Evolutionary conservation across 2,797 vertebrate genomes (phyloP).

Genomic region (Coreius guichenoti): DNA sequence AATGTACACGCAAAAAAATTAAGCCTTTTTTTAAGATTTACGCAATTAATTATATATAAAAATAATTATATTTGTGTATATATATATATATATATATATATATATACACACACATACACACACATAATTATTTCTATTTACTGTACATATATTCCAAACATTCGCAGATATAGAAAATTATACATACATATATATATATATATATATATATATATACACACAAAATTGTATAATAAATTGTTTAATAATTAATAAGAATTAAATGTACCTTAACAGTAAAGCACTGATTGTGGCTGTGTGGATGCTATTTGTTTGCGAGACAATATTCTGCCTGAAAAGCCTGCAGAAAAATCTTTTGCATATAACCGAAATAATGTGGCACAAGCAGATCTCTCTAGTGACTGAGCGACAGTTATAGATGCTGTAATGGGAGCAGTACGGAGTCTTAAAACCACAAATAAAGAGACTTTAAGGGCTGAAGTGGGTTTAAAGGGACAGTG

Average conservation of each 20-base stretch:
- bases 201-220: neutral
- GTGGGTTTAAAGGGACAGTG: constrained; percentile 41
- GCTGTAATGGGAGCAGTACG: constrained; percentile 26
- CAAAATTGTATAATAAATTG: neutral
- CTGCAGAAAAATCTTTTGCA: constrained; percentile 1
- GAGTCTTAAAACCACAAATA: constrained; percentile 35
- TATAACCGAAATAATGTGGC: neutral
- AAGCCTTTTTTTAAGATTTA: too few relatives aligned
- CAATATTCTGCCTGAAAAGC: neutral
- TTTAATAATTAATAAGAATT: neutral
- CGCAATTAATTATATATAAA: too few relatives aligned
- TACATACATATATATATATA: too few relatives aligned
- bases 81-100: too few relatives aligned
- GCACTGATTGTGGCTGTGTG: neutral
- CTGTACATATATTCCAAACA: too few relatives aligned
- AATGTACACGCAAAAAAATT: too few relatives aligned
- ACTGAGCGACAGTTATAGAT: constrained; percentile 28
- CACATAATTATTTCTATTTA: neutral
- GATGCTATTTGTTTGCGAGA: neutral
- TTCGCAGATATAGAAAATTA: too few relatives aligned
- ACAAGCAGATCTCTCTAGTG: constrained; percentile 26
- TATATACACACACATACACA: too few relatives aligned
- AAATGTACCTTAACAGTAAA: neutral
- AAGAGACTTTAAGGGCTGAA: constrained; percentile 21
- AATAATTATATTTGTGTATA: too few relatives aligned